These are phyloP conservation scores for Macroteleia sp. DNA, from an alignment of 2,888 invertebrate genomes.

Conservation along the genomic window DNA sequence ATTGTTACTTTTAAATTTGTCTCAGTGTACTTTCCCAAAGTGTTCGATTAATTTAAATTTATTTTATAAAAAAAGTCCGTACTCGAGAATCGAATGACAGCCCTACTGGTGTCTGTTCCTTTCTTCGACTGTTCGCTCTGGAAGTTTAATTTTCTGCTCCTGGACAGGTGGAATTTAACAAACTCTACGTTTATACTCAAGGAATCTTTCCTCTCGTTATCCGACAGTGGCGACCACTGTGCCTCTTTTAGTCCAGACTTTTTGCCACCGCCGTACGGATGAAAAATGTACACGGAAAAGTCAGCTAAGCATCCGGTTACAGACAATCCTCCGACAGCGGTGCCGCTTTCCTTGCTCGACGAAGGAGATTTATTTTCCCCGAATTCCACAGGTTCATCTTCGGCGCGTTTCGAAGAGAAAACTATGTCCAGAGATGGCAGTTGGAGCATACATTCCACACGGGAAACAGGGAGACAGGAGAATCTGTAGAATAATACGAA, in stretches of 20 bases:
- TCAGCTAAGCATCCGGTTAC: constrained; percentile 98
- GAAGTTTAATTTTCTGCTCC: constrained; percentile 95
- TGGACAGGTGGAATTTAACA: constrained; percentile 96
- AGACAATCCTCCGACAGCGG: constrained; percentile 93
- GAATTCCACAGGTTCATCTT: constrained; percentile 87
- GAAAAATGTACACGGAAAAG: constrained; percentile 99
- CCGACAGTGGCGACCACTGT: constrained; percentile 94
- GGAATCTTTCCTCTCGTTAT: constrained; percentile 96
- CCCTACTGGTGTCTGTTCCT: constrained; percentile 89
- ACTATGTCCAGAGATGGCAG: constrained; percentile 98
- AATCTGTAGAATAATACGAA: constrained; percentile 89
- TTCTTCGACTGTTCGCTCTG: constrained; percentile 85
- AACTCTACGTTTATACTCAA: constrained; percentile 98
- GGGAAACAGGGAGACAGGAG: constrained; percentile 96
- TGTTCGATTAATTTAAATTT: not conserved
- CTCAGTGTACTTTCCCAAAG: no score
- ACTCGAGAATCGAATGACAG: constrained; percentile 97
- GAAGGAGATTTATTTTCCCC: constrained; percentile 83
- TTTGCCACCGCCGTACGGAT: constrained; percentile 97
- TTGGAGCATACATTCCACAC: constrained; percentile 97
- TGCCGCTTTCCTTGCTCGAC: constrained; percentile 83
- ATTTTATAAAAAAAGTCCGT: no score
- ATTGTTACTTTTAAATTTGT: no score
- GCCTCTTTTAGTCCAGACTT: constrained; percentile 91
- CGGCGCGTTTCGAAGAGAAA: constrained; percentile 95